Evolutionary conservation across 2,797 vertebrate species (phyloP), one percentile per base, ranked within the genome.

Genomic region (Labroides dimidiatus): DNA sequence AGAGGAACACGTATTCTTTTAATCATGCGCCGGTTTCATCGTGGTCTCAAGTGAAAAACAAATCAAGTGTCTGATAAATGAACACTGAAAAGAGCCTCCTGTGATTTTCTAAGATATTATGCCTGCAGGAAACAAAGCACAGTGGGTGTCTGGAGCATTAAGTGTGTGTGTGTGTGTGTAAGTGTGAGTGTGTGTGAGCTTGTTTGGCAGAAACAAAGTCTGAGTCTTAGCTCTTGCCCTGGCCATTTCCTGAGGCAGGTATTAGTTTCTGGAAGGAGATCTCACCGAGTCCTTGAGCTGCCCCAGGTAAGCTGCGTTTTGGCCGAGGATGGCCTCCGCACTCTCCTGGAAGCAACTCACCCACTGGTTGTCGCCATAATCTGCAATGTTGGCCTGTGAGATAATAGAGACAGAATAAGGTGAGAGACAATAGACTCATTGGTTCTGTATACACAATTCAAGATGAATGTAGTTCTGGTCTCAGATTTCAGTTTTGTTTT

Each of bases 291-390:
- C 98, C 86, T 95, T 98, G 62, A 99, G 92, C 65, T 99, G 96
- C 59, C 98, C 98, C 21, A 99, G 89, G 78, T 97, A 96, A 76
- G 93, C 91, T 4, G 96, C 83, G 0, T 93, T 98, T 78, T 99
- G 96, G 60, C 98, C 97, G 59, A 99, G 93, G 80, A 99, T 95
- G 67, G 94, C 89, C 90, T 99, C 98, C 2, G 97, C 97, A 45
- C 93, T 88, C 49, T 99, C 97, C 86, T 99, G 98, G 93, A 99
- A 99, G 87, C 97, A 99, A 9, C 96, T 99, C 84, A 99, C 93
- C 98, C 98, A 99, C 88, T 98, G 97, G 86, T 98, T 99, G 69
- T 99, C 97, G 0, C 93, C 91, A 52, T 95, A 94, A 88, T 99
- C 98, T 7, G 97, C 96, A 80, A 99, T 92, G 86, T 99, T 99